Percentiles rank a stretch among this genome's conserved stretches.
These are phyloP conservation scores for Thymallus thymallus DNA, from an alignment of 2,113 vertebrate genomes.

Conservation along the genomic window DNA sequence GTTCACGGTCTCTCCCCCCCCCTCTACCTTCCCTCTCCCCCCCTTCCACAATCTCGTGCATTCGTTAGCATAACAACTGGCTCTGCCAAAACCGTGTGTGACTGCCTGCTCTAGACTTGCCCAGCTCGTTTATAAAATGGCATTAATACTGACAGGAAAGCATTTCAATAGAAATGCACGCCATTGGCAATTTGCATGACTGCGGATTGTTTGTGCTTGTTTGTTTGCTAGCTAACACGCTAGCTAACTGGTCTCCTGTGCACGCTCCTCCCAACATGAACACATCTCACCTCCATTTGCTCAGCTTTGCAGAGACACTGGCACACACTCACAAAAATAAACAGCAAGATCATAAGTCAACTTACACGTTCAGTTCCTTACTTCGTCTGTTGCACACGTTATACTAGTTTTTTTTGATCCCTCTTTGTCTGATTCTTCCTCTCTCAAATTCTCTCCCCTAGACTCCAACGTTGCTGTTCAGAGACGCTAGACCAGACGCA, in stretches of 20 bases:
- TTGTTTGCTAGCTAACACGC: slow-evolving; percentile 22
- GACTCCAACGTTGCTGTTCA: slow-evolving; percentile 67
- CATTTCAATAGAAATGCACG: background rate
- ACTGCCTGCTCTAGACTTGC: background rate
- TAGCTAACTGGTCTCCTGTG: slow-evolving; percentile 16
- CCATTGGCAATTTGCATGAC: background rate
- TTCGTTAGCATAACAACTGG: slow-evolving; percentile 29
- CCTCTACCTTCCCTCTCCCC: too few species aligned
- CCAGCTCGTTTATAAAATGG: slow-evolving; percentile 3
- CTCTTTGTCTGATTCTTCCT: slow-evolving; percentile 32
- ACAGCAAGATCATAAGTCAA: background rate
- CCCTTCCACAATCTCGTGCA: slow-evolving; percentile 4
- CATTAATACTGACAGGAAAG: background rate
- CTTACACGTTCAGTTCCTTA: slow-evolving; percentile 58
- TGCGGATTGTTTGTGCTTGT: slow-evolving; percentile 47
- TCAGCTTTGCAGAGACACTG: slow-evolving; percentile 15
- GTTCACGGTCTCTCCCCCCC: background rate
- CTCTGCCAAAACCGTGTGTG: slow-evolving; percentile 1
- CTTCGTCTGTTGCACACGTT: slow-evolving; percentile 38
- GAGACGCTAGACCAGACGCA: slow-evolving; percentile 51
- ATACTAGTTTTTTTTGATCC: slow-evolving; percentile 36
- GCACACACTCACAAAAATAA: background rate
- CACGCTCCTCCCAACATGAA: slow-evolving; percentile 42
- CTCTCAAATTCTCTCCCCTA: slow-evolving; percentile 65
- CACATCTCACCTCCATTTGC: slow-evolving; percentile 56